Base-by-base conservation (phyloP, 2,113 vertebrate species). In the Sander lucioperca region DNA sequence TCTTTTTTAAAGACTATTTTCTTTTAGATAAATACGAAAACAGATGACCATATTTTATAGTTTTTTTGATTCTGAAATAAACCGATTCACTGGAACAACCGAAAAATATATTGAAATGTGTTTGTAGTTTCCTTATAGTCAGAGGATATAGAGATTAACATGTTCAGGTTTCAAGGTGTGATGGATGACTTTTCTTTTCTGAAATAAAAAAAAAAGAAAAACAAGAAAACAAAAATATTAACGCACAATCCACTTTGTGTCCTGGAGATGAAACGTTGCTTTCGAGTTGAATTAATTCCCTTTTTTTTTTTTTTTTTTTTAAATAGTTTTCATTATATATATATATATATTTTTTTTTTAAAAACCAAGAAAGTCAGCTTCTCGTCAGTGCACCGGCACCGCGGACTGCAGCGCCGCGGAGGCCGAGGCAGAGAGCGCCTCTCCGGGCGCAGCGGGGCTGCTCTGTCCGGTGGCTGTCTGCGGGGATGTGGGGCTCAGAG, bases 401-500 rank as follows among this genome's bases (percentile, higher is more conserved):
- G 67, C 85, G 53, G 97, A 96, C 91, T 96, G 97, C 86, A 97
- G 88, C 45, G 94, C 92, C 2, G 95, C 91, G 78, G 96, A 86
- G 68, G 73, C 89, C 83, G 96, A 93, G 91, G 94, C 94, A 74
- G 95, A 96, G 63, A 97, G 95, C 86, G 95, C 94, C 68, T 97
- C 96, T 76, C 96, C 96, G 76, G 96, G 96, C 47, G 94, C 96
- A 74, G 94, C 95, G 21, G 97, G 97, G 94, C 96, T 97, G 94
- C 96, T 96, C 72, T 96, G 97, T 76, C 96, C 96, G 78, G 95
- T 95, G 86, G 95, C 96, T 25, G 96, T 96, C 84, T 97, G 97
- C 71, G 97, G 97, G 66, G 97, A 96, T 4, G 95, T 95, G 84
- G 97, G 97, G 85, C 97, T 98, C 82, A 97, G 93, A 1, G 97